Base-by-base conservation (phyloP, 2,888 invertebrate genomes). In the Galerucella calmariensis region DNA sequence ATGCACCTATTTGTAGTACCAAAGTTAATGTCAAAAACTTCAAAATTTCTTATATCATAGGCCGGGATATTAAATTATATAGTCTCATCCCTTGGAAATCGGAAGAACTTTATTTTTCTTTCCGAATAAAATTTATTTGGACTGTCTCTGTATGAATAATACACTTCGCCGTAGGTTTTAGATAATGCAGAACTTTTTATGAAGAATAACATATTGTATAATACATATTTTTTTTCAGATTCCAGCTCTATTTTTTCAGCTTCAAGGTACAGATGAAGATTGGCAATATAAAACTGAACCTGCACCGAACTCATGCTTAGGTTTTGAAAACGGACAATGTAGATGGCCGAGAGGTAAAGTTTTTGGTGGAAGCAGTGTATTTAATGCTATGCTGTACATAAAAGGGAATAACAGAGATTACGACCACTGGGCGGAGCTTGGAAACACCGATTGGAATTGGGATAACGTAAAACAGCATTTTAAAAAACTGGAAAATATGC, bases 311-410 rank as follows among this genome's bases (percentile, higher is more conserved):
- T 83, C 83, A 24, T 89, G 89, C 73, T 80, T 85, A 44, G 86
- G 88, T 1, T 80, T 84, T 69, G 82, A 79, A n/a, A 81, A 84
- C 10, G 83, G 83, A 20, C 72, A 80, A 11, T 90, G 91, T 80
- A 85, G 83, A 65, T 92, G 90, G 90, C 88, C 90, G 0, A 87
- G 90, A 24, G 92, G 92, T 0, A 92, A 92, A 82, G 90, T 90
- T 14, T 85, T 92, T 24, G 94, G 94, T 0, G 94, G 94, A 0
- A 88, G 90, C 2, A 91, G 92, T n/a, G 87, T 88, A 0, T 88
- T 92, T 2, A 94, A 94, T 84, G 91, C 88, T 12, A 92, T 93
- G 92, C 73, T 92, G 0, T 92, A 93, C 82, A 83, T 92, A 0
- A 87, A 91, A 5, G 94, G 94, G 0, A 91, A 92, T 84, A 88